Evolutionary conservation across 1,140 invertebrate genomes (phyloP).

Genomic region (Meteorus sp.): DNA sequence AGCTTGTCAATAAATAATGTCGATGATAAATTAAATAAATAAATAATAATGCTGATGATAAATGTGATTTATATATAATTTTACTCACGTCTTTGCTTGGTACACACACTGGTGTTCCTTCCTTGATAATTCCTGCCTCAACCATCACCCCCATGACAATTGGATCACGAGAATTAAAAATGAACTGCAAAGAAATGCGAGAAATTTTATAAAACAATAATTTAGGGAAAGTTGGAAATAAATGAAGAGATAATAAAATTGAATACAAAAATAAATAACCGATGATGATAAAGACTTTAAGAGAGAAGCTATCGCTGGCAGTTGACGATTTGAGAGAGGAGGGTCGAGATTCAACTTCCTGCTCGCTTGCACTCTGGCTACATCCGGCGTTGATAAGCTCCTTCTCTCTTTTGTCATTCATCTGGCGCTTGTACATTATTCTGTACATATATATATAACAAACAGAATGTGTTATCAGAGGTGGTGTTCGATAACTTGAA

Average conservation of each 20-base stretch:
- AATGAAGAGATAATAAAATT: not conserved
- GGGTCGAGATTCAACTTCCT: constrained; percentile 24
- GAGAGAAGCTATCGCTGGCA: constrained; percentile 22
- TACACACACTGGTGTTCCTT: constrained; percentile 96
- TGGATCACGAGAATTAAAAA: constrained; percentile 97
- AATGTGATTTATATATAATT: not conserved
- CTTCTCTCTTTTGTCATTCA: constrained; percentile 10
- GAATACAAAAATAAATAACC: not conserved
- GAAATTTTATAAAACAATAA: too few species aligned
- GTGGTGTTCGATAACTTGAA: constrained; percentile 13
- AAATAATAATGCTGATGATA: too few species aligned
- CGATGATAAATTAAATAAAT: too few species aligned
- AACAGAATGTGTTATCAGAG: constrained; percentile 12
- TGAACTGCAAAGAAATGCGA: constrained; percentile 74
- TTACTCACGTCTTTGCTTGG: constrained; percentile 87
- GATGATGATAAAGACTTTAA: constrained; percentile 13
- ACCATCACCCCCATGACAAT: constrained; percentile 96
- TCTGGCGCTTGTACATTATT: too few species aligned
- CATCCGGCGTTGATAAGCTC: constrained; percentile 27
- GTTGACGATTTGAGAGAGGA: constrained; percentile 14
- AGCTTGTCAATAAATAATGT: too few species aligned
- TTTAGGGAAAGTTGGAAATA: not conserved
- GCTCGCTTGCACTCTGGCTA: constrained; percentile 18
- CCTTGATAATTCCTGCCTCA: constrained; percentile 93
- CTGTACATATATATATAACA: constrained; percentile 1